Evolutionary conservation across 2,113 vertebrate species (phyloP).

Genomic region (Vulpes ferrilata): DNA sequence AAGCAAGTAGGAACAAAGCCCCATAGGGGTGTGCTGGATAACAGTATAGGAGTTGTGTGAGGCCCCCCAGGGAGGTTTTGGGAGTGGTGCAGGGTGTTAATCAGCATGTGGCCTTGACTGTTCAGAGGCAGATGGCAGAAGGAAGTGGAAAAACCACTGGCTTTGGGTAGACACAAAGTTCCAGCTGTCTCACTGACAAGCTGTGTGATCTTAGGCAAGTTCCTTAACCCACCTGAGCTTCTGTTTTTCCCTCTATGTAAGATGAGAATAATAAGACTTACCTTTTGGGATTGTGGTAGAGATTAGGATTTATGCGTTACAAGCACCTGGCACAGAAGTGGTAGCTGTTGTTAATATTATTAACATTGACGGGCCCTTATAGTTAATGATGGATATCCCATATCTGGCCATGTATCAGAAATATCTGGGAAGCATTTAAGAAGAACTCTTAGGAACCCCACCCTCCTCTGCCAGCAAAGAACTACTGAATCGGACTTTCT

Average conservation of each 20-base stretch:
- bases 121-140: not conserved
- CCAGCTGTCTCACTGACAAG: not conserved
- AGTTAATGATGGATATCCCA: not conserved
- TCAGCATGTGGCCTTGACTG: not conserved
- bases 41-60: not conserved
- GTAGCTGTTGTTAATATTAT: not conserved
- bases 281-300: not conserved
- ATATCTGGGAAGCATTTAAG: not conserved
- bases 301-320: not conserved
- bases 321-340: not conserved
- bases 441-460: not conserved
- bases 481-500: not conserved
- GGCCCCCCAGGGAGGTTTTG: not conserved
- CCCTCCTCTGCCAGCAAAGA: not conserved
- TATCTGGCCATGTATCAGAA: not conserved
- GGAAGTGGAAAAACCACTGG: not conserved
- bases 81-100: not conserved
- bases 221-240: not conserved
- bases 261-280: not conserved
- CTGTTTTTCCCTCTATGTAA: not conserved
- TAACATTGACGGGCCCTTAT: not conserved
- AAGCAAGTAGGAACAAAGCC: not conserved
- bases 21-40: not conserved
- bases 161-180: not conserved
- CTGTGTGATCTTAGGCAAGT: not conserved